Percentiles rank a stretch among this genome's conserved stretches.
These are phyloP conservation scores for Leptothorax acervorum DNA, from an alignment of 2,888 invertebrate species.

Conservation along the genomic window DNA sequence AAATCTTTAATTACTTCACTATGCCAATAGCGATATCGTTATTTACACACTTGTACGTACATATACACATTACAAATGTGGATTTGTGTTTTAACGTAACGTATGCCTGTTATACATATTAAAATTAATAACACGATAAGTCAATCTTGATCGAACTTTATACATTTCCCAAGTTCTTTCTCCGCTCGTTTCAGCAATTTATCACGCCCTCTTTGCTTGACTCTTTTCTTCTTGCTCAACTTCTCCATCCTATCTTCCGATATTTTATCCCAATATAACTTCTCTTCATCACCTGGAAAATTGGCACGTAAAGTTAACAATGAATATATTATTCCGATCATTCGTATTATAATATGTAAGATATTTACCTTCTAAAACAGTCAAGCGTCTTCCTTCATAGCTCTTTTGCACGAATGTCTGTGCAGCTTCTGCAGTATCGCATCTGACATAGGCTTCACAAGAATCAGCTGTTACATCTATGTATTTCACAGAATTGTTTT, in stretches of 20 bases:
- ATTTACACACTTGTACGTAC: conserved; percentile 12
- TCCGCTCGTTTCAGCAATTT: conserved; percentile 89
- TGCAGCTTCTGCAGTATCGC: conserved; percentile 87
- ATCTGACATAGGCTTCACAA: conserved; percentile 89
- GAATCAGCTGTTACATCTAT: conserved; percentile 93
- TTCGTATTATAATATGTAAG: conserved; percentile 81
- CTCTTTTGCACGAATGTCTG: conserved; percentile 83
- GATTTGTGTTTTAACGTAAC: neutral
- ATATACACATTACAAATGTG: neutral
- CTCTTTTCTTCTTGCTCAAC: conserved; percentile 84
- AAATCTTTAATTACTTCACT: neutral
- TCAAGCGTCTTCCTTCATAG: conserved; percentile 80
- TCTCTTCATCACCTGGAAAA: conserved; percentile 89
- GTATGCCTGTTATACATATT: conserved; percentile 39
- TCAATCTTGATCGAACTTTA: conserved; percentile 89
- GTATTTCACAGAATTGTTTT: conserved; percentile 90
- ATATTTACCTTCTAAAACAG: conserved; percentile 84
- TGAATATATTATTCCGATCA: conserved; percentile 73
- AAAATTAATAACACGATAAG: conserved; percentile 12
- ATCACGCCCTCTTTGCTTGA: conserved; percentile 88
- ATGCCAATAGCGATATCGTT: neutral
- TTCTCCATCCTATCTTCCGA: conserved; percentile 88
- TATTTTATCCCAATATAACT: conserved; percentile 93
- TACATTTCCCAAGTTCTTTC: conserved; percentile 90
- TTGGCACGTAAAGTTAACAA: neutral